Evolutionary conservation across 2,888 invertebrate genomes (phyloP).

Genomic region (Sclerodermus sp.): DNA sequence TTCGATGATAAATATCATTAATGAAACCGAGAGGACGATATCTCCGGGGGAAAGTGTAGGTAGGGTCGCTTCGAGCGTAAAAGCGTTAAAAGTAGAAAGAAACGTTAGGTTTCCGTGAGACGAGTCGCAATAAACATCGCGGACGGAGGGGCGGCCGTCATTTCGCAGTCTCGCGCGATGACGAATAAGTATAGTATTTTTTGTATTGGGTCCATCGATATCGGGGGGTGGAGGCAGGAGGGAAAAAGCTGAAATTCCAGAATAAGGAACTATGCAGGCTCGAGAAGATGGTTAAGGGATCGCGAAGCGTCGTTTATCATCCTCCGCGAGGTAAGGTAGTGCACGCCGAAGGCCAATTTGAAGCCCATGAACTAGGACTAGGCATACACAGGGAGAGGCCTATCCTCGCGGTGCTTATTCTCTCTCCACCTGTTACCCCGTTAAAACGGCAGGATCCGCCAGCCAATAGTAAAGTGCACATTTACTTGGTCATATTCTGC

Average conservation of each 20-base stretch:
- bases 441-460: constrained; percentile 9
- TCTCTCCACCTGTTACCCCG: constrained; percentile 28
- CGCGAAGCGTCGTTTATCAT: neutral
- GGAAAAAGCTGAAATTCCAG: neutral
- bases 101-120: too few relatives aligned
- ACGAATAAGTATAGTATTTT: too few relatives aligned
- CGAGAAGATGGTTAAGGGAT: neutral
- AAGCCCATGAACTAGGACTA: neutral
- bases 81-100: too few relatives aligned
- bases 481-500: constrained; percentile 32
- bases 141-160: too few relatives aligned
- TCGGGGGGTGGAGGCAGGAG: neutral
- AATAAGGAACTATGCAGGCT: too few relatives aligned
- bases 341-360: constrained; percentile 1
- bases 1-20: too few relatives aligned
- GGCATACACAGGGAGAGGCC: constrained; percentile 1
- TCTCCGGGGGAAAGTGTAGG: too few relatives aligned
- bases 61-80: too few relatives aligned
- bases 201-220: neutral
- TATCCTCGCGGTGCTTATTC: neutral
- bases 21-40: too few relatives aligned
- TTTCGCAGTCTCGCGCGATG: too few relatives aligned
- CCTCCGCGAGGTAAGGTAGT: neutral
- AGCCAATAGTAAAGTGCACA: constrained; percentile 33
- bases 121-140: too few relatives aligned